Conservation (phyloP, 2,797 vertebrate genomes). For the Chaenodraco wilsoni region DNA sequence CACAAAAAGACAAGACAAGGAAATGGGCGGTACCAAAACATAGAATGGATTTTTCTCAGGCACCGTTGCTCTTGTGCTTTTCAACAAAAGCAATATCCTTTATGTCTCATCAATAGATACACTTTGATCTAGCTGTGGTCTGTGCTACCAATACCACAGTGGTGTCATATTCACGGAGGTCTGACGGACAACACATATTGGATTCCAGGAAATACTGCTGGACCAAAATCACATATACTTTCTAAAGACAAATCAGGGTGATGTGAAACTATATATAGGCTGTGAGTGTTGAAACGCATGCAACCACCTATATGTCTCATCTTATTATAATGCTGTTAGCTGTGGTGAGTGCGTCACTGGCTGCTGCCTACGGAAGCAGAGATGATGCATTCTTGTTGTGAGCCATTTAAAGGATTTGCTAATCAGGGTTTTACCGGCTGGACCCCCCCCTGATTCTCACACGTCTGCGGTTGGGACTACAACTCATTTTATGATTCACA, state of each 20-base stretch:
- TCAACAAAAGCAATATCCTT: conserved; percentile 42
- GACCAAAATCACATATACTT: neutral
- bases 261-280: neutral
- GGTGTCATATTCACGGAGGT: conserved; percentile 15
- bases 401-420: too few relatives aligned
- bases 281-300: neutral
- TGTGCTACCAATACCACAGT: neutral
- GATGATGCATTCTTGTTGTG: neutral
- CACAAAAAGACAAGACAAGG: neutral
- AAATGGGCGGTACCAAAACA: neutral
- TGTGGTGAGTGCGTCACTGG: neutral
- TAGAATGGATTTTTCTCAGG: conserved; percentile 18
- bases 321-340: neutral
- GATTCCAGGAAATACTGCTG: neutral
- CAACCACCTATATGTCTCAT: neutral
- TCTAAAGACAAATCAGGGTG: neutral
- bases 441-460: neutral
- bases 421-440: too few relatives aligned
- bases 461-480: neutral
- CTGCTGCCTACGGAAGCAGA: conserved; percentile 8
- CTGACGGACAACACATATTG: conserved; percentile 13
- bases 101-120: conserved; percentile 13
- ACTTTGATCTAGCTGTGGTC: conserved; percentile 15
- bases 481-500: neutral
- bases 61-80: neutral